Percentiles rank a stretch among this genome's conserved stretches.
phyloP scores from a whole-genome alignment of 2,113 vertebrate species.

The Peucedramus taeniatus region DNA sequence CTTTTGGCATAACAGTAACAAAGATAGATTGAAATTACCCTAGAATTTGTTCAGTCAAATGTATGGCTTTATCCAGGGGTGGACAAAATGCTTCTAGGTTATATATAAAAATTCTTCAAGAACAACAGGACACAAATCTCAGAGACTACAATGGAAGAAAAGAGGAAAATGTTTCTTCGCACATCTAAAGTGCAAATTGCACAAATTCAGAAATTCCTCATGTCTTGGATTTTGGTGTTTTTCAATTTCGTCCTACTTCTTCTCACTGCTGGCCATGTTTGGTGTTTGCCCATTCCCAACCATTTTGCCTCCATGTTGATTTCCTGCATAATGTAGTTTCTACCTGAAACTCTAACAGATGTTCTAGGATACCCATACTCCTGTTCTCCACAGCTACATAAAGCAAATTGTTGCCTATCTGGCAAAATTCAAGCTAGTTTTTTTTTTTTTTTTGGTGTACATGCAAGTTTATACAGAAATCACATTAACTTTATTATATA shows the following conservation, averaged over 20 bases:
- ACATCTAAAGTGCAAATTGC: not conserved
- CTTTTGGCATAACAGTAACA: not conserved
- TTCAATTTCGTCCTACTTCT: not conserved
- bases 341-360: not conserved
- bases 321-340: not conserved
- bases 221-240: not conserved
- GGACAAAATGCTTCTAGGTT: conserved; percentile 24
- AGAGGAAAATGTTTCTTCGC: not conserved
- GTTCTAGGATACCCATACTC: not conserved
- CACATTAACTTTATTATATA: not conserved
- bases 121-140: not conserved
- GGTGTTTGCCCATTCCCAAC: not conserved
- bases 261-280: not conserved
- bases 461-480: not conserved
- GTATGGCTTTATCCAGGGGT: not conserved
- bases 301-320: not conserved
- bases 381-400: not conserved
- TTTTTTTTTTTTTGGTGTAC: not conserved
- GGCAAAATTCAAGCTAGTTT: not conserved
- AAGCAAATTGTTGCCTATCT: not conserved
- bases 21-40: not conserved
- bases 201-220: not conserved
- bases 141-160: not conserved
- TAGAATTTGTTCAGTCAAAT: not conserved
- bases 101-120: not conserved